Conservation (phyloP, 2,888 invertebrate genomes). For the Nephrotoma appendiculata region DNA sequence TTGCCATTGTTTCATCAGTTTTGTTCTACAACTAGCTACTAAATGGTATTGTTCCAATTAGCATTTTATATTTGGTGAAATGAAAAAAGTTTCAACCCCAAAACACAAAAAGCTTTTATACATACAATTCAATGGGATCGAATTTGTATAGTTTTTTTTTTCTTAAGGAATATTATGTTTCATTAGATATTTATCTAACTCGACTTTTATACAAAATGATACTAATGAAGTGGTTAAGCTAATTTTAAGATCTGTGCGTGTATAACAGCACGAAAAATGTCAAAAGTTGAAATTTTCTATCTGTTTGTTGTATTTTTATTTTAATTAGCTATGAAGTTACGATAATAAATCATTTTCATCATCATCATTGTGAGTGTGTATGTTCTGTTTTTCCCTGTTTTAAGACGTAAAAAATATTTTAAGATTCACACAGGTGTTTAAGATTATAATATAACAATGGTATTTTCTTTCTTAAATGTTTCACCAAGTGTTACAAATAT, state of each 20-base stretch:
- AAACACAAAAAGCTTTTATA: background rate
- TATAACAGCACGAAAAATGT: background rate
- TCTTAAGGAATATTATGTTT: background rate
- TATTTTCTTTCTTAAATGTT: background rate
- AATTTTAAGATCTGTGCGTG: background rate
- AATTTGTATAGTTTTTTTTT: background rate
- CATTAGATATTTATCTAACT: background rate
- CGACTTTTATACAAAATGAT: background rate
- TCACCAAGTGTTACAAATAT: background rate
- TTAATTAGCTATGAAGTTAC: background rate
- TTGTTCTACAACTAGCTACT: background rate
- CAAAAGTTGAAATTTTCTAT: background rate
- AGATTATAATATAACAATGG: background rate
- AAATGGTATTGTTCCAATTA: background rate
- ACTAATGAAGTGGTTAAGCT: background rate
- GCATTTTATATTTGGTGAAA: background rate
- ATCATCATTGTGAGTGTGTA: too few species aligned
- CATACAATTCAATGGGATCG: background rate
- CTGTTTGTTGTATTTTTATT: background rate
- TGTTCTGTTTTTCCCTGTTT: background rate
- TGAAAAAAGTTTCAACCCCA: background rate
- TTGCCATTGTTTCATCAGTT: background rate
- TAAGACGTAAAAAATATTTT: background rate
- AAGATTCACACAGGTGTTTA: background rate
- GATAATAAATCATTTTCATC: background rate